phyloP scores from a whole-genome alignment of 2,888 invertebrate species.

The Callyntrura sp. region DNA sequence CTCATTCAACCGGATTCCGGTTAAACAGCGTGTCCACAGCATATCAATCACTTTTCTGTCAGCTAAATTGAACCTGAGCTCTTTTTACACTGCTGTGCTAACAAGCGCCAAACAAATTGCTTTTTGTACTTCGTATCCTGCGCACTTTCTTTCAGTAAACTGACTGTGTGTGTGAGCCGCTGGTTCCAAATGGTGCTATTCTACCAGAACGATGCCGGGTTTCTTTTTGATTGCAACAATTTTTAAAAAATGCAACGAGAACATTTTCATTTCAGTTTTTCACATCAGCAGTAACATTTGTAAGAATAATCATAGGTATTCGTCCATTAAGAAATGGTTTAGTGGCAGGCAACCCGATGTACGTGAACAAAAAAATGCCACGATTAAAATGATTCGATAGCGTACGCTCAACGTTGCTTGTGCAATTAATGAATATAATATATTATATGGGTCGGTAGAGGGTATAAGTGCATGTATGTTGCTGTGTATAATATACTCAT shows the following conservation, averaged over 20 bases:
- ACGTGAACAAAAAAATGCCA: neutral
- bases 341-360: neutral
- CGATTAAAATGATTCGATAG: neutral
- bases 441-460: neutral
- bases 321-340: neutral
- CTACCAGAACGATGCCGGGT: neutral
- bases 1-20: conserved; percentile 59
- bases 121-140: conserved; percentile 14
- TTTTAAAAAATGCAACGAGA: conserved; percentile 1
- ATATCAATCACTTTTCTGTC: conserved; percentile 82
- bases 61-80: conserved; percentile 40
- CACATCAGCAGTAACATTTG: conserved; percentile 8
- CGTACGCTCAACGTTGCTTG: neutral
- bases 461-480: neutral
- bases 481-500: neutral
- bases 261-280: conserved; percentile 48
- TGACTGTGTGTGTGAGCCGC: neutral
- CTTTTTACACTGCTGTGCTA: conserved; percentile 52
- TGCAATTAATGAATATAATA: neutral
- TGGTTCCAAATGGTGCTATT: neutral
- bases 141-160: neutral
- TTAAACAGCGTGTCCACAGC: conserved; percentile 79
- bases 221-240: neutral
- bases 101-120: conserved; percentile 48
- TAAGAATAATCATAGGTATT: conserved; percentile 40